Evolutionary conservation across 2,888 invertebrate genomes (phyloP), one percentile per base, ranked within the genome.

Genomic region (Eubasilissa splendida): DNA sequence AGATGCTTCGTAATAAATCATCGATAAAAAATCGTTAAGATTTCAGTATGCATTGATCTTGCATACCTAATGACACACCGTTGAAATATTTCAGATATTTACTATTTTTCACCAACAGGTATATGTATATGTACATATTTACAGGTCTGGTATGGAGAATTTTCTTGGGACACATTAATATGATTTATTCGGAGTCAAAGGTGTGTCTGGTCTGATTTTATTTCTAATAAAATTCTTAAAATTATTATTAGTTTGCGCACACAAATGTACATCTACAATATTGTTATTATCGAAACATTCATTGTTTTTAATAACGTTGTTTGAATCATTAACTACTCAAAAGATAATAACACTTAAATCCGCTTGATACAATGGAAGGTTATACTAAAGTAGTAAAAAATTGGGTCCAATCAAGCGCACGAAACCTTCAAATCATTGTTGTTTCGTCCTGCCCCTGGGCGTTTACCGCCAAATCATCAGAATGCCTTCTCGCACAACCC

Each of bases 371-470:
- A 58, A 9, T 58, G 58, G 58, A 58, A 58, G 58, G 58, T n/a
- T 11, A 42, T 42, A 42, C 42, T 42, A 42, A 42, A 42, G 4
- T 5, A 11, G n/a, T n/a, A 58, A 58, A 58, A 58, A 58, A 58
- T 58, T 58, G 58, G 58, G n/a, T n/a, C 58, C 58, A 58, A 58
- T 58, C 58, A 58, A 58, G 58, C 58, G 58, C 58, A 58, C 58
- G 58, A 58, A 58, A 58, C 58, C 58, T 58, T 58, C 58, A 10
- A 58, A 58, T 4, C 58, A 58, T 58, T 58, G 58, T 58, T 58
- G 8, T 58, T 58, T 58, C 58, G 58, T 58, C 58, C 58, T 58
- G 58, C n/a, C 58, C 58, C n/a, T n/a, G 58, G 58, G 58, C 58
- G 58, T 11, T 58, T 58, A 42, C 58, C n/a, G 58, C n/a, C 58